Base-by-base conservation (phyloP, 2,797 vertebrate species). In the Sarcoramphus papa region DNA sequence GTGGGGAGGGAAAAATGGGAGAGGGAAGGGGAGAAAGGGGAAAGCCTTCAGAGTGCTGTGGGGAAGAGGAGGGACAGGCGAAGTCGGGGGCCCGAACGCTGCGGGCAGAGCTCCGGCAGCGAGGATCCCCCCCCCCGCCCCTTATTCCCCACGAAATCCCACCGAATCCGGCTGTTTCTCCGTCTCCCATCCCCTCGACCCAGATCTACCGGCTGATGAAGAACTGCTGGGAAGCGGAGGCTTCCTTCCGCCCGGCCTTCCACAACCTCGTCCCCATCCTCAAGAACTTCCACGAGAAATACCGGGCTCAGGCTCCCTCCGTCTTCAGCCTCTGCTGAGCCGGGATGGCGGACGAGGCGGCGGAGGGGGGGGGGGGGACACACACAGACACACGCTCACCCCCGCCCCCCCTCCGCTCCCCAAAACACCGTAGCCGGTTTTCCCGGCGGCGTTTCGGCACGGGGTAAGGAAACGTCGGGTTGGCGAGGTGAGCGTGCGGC, bases 181-280 rank as follows among this genome's bases (percentile, higher is more conserved):
- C 27, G 27, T 28, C 51, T 51, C 35, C 13, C 25, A n/a, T 18
- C 14, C 14, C 6, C 7, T 21, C 27, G 12, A 25, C 23, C 13
- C 85, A 98, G 98, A 75, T 98, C 54, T 98, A 97, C 75, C 81
- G 90, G 8, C 94, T 98, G 88, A 99, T 99, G 99, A 98, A 98
- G 92, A 98, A 98, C 91, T 99, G 99, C 91, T 99, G 99, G 99
- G 97, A 98, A 43, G 43, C 96, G 2, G 97, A 98, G 2, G 98
- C 98, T 14, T 91, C 94, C 11, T 93, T 97, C n/a, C 98, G 99
- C 8, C 99, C 99, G 0, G 85, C 98, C 1, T 99, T 99, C 93
- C 81, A 59, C 53, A 97, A 97, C 45, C 98, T 99, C 23, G 93
- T 98, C 21, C 97, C 99, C 12, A 90, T 95, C 81, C 97, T 99